Conservation (phyloP, 2,113 vertebrate genomes). For the Nipponia nippon region DNA sequence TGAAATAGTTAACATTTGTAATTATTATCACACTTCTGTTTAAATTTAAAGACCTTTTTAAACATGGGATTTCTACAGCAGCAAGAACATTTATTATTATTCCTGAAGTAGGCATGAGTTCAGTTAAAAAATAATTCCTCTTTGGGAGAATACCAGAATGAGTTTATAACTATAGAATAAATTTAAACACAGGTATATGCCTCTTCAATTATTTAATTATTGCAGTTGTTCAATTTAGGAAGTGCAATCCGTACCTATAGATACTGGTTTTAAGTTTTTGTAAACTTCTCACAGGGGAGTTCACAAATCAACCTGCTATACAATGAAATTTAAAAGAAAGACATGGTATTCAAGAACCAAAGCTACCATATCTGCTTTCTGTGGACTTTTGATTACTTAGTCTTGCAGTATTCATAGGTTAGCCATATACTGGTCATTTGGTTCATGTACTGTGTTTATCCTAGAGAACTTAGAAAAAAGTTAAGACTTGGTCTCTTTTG, state of each 20-base stretch:
- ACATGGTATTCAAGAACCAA: not conserved
- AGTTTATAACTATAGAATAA: constrained; percentile 26
- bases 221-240: constrained; percentile 38
- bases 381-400: not conserved
- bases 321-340: not conserved
- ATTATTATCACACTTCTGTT: constrained; percentile 44
- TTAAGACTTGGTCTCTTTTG: not conserved
- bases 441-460: not conserved
- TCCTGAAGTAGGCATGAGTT: constrained; percentile 17
- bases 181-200: constrained; percentile 13
- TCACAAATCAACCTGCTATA: not conserved
- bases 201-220: constrained; percentile 28
- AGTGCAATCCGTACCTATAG: constrained; percentile 1
- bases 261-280: not conserved
- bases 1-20: constrained; percentile 42
- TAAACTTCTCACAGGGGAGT: not conserved
- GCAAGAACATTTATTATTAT: constrained; percentile 41
- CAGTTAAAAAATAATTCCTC: constrained; percentile 47
- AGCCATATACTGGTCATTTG: not conserved
- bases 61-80: constrained; percentile 34
- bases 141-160: not conserved
- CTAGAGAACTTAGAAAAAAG: not conserved
- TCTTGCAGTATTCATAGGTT: not conserved
- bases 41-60: constrained; percentile 58
- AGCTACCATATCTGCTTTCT: not conserved